These are phyloP conservation scores for Tachycineta bicolor DNA, from an alignment of 2,113 vertebrate genomes.

Conservation along the genomic window DNA sequence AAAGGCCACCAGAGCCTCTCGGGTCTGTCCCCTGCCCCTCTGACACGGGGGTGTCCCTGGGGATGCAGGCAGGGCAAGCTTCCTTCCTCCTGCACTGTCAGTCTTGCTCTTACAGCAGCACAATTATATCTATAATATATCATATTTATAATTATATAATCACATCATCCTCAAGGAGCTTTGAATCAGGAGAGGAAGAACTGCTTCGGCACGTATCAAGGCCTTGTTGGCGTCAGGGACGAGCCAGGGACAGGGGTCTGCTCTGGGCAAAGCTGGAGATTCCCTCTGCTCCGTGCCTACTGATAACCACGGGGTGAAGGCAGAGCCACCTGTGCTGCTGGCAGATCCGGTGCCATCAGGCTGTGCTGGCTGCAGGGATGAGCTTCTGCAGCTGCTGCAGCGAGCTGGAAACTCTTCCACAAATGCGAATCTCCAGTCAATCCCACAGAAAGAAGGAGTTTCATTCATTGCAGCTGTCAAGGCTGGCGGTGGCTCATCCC, in stretches of 20 bases:
- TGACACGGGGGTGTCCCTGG: neutral
- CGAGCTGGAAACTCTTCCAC: neutral
- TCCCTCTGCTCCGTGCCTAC: neutral
- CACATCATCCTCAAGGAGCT: neutral
- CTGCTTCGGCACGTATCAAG: neutral
- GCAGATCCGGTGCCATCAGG: neutral
- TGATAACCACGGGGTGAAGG: neutral
- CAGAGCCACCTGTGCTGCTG: neutral
- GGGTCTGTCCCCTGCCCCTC: neutral
- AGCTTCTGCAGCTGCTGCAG: neutral
- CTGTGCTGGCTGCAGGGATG: neutral
- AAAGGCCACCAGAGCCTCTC: accelerated
- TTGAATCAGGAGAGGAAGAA: neutral
- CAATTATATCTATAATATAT: neutral
- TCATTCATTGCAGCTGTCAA: neutral
- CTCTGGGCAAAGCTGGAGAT: neutral
- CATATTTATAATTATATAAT: neutral
- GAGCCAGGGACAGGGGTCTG: neutral
- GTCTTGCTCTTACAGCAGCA: neutral
- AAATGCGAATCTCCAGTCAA: neutral
- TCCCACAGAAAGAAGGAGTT: neutral
- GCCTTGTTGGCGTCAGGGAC: neutral
- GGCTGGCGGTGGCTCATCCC: accelerated
- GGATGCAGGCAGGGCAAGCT: neutral
- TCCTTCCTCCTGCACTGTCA: neutral